phyloP scores from a whole-genome alignment of 2,113 vertebrate genomes.

The Chaetura pelagica region DNA sequence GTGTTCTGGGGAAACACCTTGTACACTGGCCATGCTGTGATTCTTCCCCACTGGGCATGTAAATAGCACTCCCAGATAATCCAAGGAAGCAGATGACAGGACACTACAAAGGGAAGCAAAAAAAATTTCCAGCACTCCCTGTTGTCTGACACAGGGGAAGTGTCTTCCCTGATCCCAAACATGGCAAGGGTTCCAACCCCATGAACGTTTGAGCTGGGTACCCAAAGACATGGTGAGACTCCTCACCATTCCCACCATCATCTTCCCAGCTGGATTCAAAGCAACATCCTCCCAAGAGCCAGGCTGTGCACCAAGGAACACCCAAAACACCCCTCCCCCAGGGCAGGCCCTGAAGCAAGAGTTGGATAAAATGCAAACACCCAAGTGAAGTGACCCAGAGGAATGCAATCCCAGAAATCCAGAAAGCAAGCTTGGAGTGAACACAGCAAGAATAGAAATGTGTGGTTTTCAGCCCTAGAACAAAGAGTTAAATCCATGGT shows the following conservation, averaged over 20 bases:
- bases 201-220: neutral
- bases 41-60: neutral
- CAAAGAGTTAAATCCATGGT: neutral
- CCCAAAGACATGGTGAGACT: neutral
- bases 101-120: neutral
- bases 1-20: neutral
- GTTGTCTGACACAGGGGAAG: neutral
- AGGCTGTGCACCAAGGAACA: neutral
- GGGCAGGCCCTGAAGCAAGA: neutral
- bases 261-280: neutral
- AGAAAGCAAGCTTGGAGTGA: neutral
- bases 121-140: neutral
- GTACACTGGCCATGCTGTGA: rapidly evolving
- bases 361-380: neutral
- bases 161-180: neutral
- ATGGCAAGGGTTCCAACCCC: neutral
- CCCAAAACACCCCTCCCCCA: neutral
- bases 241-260: neutral
- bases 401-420: neutral
- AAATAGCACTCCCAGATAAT: neutral
- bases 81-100: neutral
- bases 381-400: neutral
- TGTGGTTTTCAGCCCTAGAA: neutral
- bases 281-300: neutral
- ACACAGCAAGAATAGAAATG: neutral